phyloP scores from a whole-genome alignment of 2,888 invertebrate genomes.

The Platerodrilus igneus region DNA sequence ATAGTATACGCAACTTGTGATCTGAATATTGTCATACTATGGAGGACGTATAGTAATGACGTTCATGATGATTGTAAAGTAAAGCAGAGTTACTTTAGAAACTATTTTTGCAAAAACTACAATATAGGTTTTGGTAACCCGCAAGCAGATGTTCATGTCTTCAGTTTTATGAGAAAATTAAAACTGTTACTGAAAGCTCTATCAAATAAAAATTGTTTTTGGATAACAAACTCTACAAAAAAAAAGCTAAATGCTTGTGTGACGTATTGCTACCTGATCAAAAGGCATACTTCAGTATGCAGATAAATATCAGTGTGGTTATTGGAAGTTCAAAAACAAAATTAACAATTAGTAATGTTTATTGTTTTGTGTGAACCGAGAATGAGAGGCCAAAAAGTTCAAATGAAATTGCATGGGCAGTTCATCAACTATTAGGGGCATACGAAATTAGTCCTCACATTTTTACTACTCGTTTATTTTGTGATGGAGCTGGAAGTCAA shows the following conservation, averaged over 20 bases:
- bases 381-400: constrained; percentile 31
- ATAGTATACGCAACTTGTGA: background rate
- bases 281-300: constrained; percentile 36
- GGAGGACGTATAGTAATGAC: too few relatives aligned
- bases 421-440: constrained; percentile 24
- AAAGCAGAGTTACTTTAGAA: constrained; percentile 8
- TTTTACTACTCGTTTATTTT: constrained; percentile 27
- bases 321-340: constrained; percentile 32
- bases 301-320: constrained; percentile 38
- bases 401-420: constrained; percentile 34
- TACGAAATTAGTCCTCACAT: constrained; percentile 6
- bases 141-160: constrained; percentile 15
- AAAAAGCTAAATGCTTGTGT: constrained; percentile 4
- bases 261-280: constrained; percentile 34
- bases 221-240: constrained; percentile 1
- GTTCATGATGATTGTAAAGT: too few relatives aligned
- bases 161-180: constrained; percentile 12
- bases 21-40: too few relatives aligned
- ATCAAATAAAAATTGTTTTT: too few relatives aligned
- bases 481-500: constrained; percentile 34
- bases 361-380: constrained; percentile 18
- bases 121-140: constrained; percentile 5
- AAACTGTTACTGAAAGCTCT: background rate
- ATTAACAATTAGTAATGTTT: constrained; percentile 13
- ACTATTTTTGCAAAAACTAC: constrained; percentile 2